Evolutionary conservation across 2,888 invertebrate species (phyloP).

Genomic region (Ectobius pallidus): DNA sequence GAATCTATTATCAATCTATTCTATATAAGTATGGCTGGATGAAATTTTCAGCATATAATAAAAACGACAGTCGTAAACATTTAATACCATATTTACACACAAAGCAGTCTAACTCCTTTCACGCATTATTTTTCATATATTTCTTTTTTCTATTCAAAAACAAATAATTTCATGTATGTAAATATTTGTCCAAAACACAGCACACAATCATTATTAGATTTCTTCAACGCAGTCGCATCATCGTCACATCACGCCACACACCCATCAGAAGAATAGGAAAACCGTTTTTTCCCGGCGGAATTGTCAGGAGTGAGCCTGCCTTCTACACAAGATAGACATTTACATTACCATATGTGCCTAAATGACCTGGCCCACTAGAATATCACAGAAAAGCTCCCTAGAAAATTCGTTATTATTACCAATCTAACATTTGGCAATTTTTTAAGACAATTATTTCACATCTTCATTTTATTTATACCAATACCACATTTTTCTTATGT

Average conservation of each 20-base stretch:
- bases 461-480: conserved; percentile 13
- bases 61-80: conserved; percentile 37
- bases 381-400: conserved; percentile 54
- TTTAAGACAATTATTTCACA: conserved; percentile 8
- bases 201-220: conserved; percentile 22
- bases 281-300: conserved; percentile 3
- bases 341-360: conserved; percentile 16
- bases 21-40: conserved; percentile 14
- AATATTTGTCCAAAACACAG: conserved; percentile 33
- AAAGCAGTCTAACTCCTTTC: conserved; percentile 44
- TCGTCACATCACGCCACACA: conserved; percentile 25
- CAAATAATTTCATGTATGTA: conserved; percentile 29
- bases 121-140: conserved; percentile 30
- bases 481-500: conserved; percentile 20
- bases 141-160: conserved; percentile 30
- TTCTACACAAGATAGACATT: conserved; percentile 34
- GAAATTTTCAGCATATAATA: conserved; percentile 40
- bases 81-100: conserved; percentile 41
- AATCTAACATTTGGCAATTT: conserved; percentile 25
- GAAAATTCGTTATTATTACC: conserved; percentile 9
- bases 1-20: neutral
- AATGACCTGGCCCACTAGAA: conserved; percentile 57
- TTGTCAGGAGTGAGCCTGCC: conserved; percentile 43
- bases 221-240: conserved; percentile 1
- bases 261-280: conserved; percentile 22